A percentile compares a stretch with the other conserved stretches of the same genome.
These are phyloP conservation scores for Zosterops borbonicus DNA, from an alignment of 2,113 vertebrate genomes.

Conservation along the genomic window DNA sequence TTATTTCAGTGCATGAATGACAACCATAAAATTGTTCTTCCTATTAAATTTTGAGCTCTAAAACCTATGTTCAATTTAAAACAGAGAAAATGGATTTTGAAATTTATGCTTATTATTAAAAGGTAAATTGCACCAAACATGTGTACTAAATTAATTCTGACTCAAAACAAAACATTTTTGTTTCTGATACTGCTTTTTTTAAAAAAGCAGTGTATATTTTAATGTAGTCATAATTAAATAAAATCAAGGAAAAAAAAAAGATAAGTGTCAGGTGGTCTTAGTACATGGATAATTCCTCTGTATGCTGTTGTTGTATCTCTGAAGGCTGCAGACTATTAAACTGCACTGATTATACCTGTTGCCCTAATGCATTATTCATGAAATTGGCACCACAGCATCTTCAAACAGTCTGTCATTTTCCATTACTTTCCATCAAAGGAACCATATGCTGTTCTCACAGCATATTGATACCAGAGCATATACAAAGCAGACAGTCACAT, in stretches of 20 bases:
- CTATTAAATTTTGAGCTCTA: background rate
- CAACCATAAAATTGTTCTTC: background rate
- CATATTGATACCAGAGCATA: slow-evolving; percentile 24
- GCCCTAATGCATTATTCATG: slow-evolving; percentile 86
- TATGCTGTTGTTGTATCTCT: slow-evolving; percentile 57
- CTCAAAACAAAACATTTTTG: background rate
- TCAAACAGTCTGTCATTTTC: slow-evolving; percentile 85
- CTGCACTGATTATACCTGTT: slow-evolving; percentile 82
- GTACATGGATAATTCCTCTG: slow-evolving; percentile 8
- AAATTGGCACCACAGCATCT: slow-evolving; percentile 74
- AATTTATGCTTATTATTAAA: background rate
- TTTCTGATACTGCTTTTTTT: background rate
- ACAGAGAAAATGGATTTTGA: background rate
- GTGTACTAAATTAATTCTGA: background rate
- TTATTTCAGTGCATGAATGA: background rate
- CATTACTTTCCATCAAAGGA: slow-evolving; percentile 82
- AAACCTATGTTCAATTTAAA: background rate
- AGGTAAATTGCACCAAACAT: background rate
- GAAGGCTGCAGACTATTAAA: slow-evolving; percentile 77
- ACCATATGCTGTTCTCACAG: slow-evolving; percentile 74
- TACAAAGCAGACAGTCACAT: slow-evolving; percentile 29
- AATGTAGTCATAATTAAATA: background rate
- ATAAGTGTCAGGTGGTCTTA: background rate
- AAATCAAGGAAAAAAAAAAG: background rate
- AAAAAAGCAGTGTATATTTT: background rate